Conservation (phyloP, 2,888 invertebrate species). For the Tinea trinotella region DNA sequence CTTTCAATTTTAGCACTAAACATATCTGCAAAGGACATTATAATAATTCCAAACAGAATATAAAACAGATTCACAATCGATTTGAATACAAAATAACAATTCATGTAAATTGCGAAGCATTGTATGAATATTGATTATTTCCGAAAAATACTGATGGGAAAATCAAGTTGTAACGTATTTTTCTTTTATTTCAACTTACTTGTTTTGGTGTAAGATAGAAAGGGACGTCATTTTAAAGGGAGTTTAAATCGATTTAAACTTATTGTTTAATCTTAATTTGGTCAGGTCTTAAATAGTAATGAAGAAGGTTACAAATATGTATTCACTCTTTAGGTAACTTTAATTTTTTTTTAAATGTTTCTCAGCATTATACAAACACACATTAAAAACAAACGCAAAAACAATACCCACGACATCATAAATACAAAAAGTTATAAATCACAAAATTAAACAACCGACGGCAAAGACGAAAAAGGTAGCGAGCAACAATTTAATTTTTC, state of each 20-base stretch:
- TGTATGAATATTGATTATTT: slow-evolving; percentile 36
- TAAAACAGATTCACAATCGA: neutral
- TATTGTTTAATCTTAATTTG: too few species aligned
- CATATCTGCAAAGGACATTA: neutral
- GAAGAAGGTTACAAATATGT: too few species aligned
- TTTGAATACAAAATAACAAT: neutral
- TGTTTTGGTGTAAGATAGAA: neutral
- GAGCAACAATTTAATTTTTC: neutral
- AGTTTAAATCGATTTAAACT: neutral
- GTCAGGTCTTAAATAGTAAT: too few species aligned
- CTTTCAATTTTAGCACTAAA: neutral
- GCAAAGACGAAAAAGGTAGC: neutral
- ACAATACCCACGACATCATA: too few species aligned
- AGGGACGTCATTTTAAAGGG: too few species aligned
- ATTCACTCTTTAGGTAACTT: too few species aligned
- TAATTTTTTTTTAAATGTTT: too few species aligned
- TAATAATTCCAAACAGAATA: neutral
- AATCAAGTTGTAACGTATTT: neutral
- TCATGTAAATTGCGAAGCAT: slow-evolving; percentile 17
- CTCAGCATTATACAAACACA: too few species aligned
- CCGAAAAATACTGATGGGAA: neutral
- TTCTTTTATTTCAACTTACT: neutral
- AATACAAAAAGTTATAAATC: too few species aligned
- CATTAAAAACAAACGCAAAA: too few species aligned
- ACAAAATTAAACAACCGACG: neutral